phyloP scores from a whole-genome alignment of 1,140 invertebrate species.

The Leptonema lineaticorne region DNA sequence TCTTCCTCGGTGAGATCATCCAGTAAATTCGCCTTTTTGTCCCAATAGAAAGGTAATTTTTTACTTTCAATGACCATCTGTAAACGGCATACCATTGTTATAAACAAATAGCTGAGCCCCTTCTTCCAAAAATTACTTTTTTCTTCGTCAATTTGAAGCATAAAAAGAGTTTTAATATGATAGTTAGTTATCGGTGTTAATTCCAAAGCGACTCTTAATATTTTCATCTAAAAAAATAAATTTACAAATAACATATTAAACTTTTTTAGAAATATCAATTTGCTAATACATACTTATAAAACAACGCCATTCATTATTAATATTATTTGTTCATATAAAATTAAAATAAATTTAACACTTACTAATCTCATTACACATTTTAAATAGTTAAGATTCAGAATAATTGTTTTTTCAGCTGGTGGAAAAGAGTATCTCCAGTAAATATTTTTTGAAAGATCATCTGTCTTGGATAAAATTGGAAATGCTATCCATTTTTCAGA shows the following conservation, averaged over 20 bases:
- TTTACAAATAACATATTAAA: not conserved
- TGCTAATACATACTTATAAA: not conserved
- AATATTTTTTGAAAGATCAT: not conserved
- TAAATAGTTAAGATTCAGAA: not conserved
- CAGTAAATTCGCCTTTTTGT: not conserved
- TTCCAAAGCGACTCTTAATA: not conserved
- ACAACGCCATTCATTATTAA: not conserved
- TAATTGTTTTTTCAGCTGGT: not conserved
- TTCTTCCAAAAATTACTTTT: not conserved
- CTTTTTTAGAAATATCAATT: too few species aligned
- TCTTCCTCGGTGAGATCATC: not conserved
- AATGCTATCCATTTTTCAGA: not conserved
- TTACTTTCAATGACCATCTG: not conserved
- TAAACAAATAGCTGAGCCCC: not conserved
- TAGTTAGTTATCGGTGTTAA: not conserved
- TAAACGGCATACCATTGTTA: not conserved
- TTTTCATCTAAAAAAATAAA: not conserved
- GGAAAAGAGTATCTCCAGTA: constrained; percentile 4
- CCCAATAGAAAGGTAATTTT: not conserved
- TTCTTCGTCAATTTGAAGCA: not conserved
- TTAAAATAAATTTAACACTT: not conserved
- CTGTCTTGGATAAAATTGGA: not conserved
- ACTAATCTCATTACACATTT: constrained; percentile 3
- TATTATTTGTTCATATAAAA: not conserved
- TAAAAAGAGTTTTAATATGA: not conserved